These are phyloP conservation scores for Zootermopsis nevadensis DNA, from an alignment of 2,888 invertebrate genomes.

Conservation along the genomic window DNA sequence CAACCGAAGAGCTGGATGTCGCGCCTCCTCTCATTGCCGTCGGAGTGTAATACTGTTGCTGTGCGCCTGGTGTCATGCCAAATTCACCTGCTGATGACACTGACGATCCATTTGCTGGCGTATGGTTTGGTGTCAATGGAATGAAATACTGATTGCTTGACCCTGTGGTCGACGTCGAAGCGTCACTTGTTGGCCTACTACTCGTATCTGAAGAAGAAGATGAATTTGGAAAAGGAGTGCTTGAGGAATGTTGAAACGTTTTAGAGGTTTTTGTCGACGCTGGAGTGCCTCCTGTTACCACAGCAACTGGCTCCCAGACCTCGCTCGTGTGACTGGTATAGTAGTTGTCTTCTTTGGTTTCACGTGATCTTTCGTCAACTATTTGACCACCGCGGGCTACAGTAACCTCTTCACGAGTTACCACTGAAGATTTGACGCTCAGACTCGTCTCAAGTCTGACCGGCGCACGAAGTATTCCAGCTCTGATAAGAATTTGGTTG, in stretches of 20 bases:
- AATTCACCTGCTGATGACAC: background rate
- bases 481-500: constrained; percentile 75
- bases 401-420: constrained; percentile 77
- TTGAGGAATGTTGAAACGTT: background rate
- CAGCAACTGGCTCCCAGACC: constrained; percentile 69
- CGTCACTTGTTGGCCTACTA: constrained; percentile 42
- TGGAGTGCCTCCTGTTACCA: constrained; percentile 23
- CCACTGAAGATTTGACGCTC: constrained; percentile 76
- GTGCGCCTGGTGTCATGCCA: background rate
- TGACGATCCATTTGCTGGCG: constrained; percentile 21
- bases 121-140: constrained; percentile 39
- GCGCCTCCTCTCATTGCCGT: constrained; percentile 51
- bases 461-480: constrained; percentile 70
- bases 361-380: constrained; percentile 76
- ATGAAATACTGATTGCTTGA: constrained; percentile 37
- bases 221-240: constrained; percentile 16
- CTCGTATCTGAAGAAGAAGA: constrained; percentile 30
- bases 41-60: constrained; percentile 42
- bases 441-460: constrained; percentile 77
- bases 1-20: constrained; percentile 38
- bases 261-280: background rate
- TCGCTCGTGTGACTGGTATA: constrained; percentile 76
- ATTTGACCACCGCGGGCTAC: constrained; percentile 74
- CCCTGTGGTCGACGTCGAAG: constrained; percentile 48
- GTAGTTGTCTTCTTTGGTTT: constrained; percentile 78